phyloP scores from a whole-genome alignment of 2,888 invertebrate species.

The Rambutsinella grinnellia region DNA sequence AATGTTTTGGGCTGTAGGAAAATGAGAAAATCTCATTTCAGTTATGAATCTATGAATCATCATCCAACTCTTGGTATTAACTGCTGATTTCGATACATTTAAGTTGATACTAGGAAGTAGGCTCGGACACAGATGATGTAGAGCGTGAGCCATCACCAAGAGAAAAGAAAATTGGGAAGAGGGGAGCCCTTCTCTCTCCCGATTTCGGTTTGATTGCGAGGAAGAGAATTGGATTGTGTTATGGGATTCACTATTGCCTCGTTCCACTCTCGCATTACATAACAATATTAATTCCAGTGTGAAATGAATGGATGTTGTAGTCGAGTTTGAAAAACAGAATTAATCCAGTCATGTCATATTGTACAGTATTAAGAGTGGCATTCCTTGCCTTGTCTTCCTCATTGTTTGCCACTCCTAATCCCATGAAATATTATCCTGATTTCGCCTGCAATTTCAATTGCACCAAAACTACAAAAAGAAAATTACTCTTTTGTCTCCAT shows the following conservation, averaged over 20 bases:
- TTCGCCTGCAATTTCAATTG: constrained; percentile 12
- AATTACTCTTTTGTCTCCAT: constrained; percentile 16
- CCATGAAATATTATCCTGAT: constrained; percentile 14
- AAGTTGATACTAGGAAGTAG: constrained; percentile 4
- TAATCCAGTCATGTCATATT: constrained; percentile 12
- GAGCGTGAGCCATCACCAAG: neutral
- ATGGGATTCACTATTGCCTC: too few relatives aligned
- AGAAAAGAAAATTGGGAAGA: neutral
- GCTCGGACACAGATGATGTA: constrained; percentile 1
- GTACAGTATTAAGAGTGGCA: neutral
- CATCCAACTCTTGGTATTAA: constrained; percentile 8
- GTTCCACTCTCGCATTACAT: neutral
- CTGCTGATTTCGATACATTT: neutral
- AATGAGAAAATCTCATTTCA: constrained; percentile 9
- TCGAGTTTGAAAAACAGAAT: constrained; percentile 4
- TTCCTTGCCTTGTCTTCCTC: neutral
- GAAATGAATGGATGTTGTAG: neutral
- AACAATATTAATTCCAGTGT: constrained; percentile 10
- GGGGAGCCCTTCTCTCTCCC: neutral
- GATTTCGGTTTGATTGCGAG: too few relatives aligned
- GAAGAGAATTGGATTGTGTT: too few relatives aligned
- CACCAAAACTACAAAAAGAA: constrained; percentile 15
- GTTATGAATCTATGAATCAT: constrained; percentile 17
- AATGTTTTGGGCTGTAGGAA: constrained; percentile 1
- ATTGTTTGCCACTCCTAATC: constrained; percentile 3